Evolutionary conservation across 2,113 vertebrate genomes (phyloP), one percentile per base, ranked within the genome.

Genomic region (Hylia prasina): DNA sequence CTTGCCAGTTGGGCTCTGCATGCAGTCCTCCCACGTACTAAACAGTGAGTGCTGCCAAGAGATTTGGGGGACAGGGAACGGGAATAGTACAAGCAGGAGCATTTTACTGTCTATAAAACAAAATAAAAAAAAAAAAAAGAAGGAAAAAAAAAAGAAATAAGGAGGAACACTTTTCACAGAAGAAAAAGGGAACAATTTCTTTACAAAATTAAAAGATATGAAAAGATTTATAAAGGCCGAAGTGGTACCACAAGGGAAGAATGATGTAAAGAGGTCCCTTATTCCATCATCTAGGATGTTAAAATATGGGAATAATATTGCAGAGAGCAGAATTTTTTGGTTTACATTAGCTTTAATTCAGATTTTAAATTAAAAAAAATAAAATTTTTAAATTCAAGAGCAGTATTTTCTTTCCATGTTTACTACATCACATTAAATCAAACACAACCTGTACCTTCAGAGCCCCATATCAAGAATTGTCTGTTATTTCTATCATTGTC

Each of bases 401-500:
- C n/a, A 83, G 24, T 66, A 53, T 69, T 94, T 94, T 84, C 76
- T 66, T 89, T 72, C 25, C 2, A 3, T 40, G 25, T 89, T 94
- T 93, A 47, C 87, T 82, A 27, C 54, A 71, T 19, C 40, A 53
- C 70, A 90, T 68, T 54, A 70, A 96, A 95, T 96, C 89, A 89
- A 83, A 66, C 15, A 56, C 18, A 63, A 15, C 47, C 53, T 70
- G 25, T 45, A 81, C 37, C 58, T 89, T 86, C 81, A 86, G 48
- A 71, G 50, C 25, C 66, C 44, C 33, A 37, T 77, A 96, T 45
- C 66, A 84, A 71, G 87, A 93, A 89, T 33, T 76, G 56, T 63
- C 75, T 89, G 65, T 65, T 93, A 87, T 90, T 94, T 89, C 84
- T 91, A 61, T 80, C 78, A 81, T 21, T 68, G 61, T 45, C 61